These are phyloP conservation scores for Varroa destructor DNA, from an alignment of 1,140 invertebrate genomes.

Conservation along the genomic window DNA sequence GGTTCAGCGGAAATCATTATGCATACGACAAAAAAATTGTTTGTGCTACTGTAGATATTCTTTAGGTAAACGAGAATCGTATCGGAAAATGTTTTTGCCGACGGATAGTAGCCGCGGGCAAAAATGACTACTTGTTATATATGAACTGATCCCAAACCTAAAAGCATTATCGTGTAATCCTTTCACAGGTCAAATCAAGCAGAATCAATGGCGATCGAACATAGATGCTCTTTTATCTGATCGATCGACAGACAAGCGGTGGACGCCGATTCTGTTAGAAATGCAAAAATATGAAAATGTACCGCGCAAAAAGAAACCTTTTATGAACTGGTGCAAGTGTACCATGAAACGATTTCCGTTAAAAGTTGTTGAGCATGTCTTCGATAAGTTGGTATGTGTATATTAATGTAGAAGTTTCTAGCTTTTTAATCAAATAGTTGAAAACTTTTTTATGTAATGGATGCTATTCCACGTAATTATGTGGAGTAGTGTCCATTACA, in stretches of 20 bases:
- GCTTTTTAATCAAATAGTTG: too few relatives aligned
- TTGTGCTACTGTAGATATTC: too few relatives aligned
- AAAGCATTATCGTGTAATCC: not conserved
- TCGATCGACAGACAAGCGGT: conserved; percentile 9
- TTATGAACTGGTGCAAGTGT: conserved; percentile 26
- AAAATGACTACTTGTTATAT: too few relatives aligned
- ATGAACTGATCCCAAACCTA: too few relatives aligned
- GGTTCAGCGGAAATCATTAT: too few relatives aligned
- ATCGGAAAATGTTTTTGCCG: too few relatives aligned
- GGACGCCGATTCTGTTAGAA: conserved; percentile 14
- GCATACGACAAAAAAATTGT: too few relatives aligned
- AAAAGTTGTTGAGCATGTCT: conserved; percentile 5
- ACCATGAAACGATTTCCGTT: conserved; percentile 18
- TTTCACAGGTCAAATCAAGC: not conserved
- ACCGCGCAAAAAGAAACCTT: conserved; percentile 20
- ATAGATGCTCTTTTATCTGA: conserved; percentile 3
- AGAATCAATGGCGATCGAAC: conserved; percentile 9
- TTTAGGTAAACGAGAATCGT: too few relatives aligned
- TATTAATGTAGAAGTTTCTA: too few relatives aligned
- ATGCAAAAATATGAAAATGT: conserved; percentile 17
- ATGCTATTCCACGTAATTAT: too few relatives aligned
- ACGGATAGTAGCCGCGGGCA: not conserved
- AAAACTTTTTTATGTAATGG: too few relatives aligned
- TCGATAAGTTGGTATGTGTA: conserved; percentile 5
- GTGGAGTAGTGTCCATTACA: too few relatives aligned